Evolutionary conservation across 1,140 invertebrate species (phyloP), one percentile per base, ranked within the genome.

Genomic region (Lutraria rhynchaena): DNA sequence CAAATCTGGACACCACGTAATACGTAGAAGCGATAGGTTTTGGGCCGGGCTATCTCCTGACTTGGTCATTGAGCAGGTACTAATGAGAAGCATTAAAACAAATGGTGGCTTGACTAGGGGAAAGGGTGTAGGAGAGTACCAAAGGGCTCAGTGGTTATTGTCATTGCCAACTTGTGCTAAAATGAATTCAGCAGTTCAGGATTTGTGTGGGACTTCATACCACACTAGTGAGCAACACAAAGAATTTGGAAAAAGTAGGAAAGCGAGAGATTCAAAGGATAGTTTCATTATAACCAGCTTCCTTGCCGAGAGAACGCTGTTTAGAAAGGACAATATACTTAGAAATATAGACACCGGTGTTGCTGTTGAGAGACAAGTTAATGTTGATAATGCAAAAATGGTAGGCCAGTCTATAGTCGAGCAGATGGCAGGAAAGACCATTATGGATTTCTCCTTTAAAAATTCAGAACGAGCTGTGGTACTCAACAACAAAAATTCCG

Each of bases 31-130:
- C 58, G 85, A 93, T 71, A 91, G 91, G 82, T 91, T 89, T 84
- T 93, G 90, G 89, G 89, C 86, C 71, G 93, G 93, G 27, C 83
- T 92, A 24, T 92, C 86, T 67, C 74, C 87, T 11, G 90, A 92
- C 81, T 85, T 91, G 82, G 84, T 85, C 13, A 89, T 92, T 37
- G 87, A 90, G 63, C 85, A 89, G 44, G 78, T 78, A 0, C 57
- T 53, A 13, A 22, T 87, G 81, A 51, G 75, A 44, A 81, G 87
- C 33, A 89, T 93, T 58, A 81, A 88, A 61, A 60, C 58, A 41
- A 46, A 11, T 71, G 82, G 85, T 22, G 78, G 85, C 22, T 41
- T 86, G 33, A 86, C 82, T 61, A 77, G 85, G 61, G 83, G 85
- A 41, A 63, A 55, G 29, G 82, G 83, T 24, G 74, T 89, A 81